Conservation (phyloP, 2,888 invertebrate species). For the Listrodromus nycthemerus region DNA sequence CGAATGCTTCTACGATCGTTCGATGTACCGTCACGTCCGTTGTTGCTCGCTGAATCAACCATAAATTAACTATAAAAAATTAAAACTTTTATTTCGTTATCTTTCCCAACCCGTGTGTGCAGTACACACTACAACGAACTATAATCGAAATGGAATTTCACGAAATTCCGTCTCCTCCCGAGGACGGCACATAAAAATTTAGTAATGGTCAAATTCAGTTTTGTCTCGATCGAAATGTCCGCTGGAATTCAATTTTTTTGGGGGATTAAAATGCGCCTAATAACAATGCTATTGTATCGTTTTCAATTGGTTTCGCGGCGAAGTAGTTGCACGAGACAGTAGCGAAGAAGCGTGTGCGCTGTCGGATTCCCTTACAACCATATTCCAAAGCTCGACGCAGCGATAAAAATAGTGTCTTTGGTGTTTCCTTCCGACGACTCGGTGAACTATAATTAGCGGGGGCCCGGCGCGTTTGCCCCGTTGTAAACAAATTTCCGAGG, state of each 20-base stretch:
- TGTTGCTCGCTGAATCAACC: background rate
- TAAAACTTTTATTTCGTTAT: background rate
- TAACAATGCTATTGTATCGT: conserved; percentile 9
- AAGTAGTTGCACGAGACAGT: background rate
- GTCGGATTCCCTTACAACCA: conserved; percentile 75
- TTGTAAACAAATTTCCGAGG: conserved; percentile 79
- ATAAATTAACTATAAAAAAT: background rate
- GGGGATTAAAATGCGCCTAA: background rate
- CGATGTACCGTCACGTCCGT: background rate
- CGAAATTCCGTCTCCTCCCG: background rate
- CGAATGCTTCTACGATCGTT: background rate
- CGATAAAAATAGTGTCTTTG: conserved; percentile 81
- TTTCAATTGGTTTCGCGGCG: conserved; percentile 34
- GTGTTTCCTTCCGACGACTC: conserved; percentile 80
- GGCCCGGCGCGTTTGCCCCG: conserved; percentile 77
- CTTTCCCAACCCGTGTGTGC: background rate
- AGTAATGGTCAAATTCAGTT: background rate
- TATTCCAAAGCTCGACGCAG: conserved; percentile 77
- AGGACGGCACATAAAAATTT: background rate
- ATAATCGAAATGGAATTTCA: background rate
- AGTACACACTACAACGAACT: background rate
- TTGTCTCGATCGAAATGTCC: background rate
- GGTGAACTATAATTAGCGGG: conserved; percentile 80
- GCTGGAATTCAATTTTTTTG: background rate
- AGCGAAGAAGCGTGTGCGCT: conserved; percentile 49